Base-by-base conservation (phyloP, 2,797 vertebrate genomes). In the Tarsius wallacei region DNA sequence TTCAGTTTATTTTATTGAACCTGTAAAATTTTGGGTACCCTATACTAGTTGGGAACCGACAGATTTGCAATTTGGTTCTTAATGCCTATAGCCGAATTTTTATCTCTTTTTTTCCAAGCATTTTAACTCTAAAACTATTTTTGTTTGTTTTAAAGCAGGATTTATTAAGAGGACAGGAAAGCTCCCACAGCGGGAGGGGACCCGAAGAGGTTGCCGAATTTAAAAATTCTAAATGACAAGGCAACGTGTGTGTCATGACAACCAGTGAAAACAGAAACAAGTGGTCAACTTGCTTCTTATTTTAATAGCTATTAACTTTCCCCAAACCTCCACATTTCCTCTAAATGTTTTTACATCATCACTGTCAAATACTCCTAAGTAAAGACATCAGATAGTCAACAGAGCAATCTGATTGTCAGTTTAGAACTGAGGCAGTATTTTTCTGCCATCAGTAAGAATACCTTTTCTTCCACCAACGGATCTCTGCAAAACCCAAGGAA, bases 71-170 rank as follows among this genome's bases (percentile, higher is more conserved):
- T 76, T 59, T n/a, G 9, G 28, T 71, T 73, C 77, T 51, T 85
- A 64, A 47, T 74, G 57, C 89, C 12, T 64, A 6, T 63, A 78
- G 87, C 16, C 61, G 22, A 90, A 84, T 15, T 87, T 31, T 81
- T 68, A 68, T 36, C 24, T 95, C 33, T 26, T 70, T 28, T 85
- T 22, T 42, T 36, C 70, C 63, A 42, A 74, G 26, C 12, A 8
- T 28, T 96, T 74, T 87, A 28, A 94, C 90, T 96, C 74, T 82
- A 55, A 90, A 26, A 94, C 7, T 42, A 4, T 42, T 42, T 42
- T 42, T 42, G 42, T 42, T 42, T 42, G 42, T 42, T 42, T 42
- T 42, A 42, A 42, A 42, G 42, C 42, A 42, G 42, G 42, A 42
- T 42, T 42, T 42, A 42, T 42, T 42, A 42, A 42, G 42, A 42